A percentile compares a stretch with the other conserved stretches of the same genome.
These are phyloP conservation scores for Hormaphis cornu DNA, from an alignment of 1,140 invertebrate species.

Conservation along the genomic window DNA sequence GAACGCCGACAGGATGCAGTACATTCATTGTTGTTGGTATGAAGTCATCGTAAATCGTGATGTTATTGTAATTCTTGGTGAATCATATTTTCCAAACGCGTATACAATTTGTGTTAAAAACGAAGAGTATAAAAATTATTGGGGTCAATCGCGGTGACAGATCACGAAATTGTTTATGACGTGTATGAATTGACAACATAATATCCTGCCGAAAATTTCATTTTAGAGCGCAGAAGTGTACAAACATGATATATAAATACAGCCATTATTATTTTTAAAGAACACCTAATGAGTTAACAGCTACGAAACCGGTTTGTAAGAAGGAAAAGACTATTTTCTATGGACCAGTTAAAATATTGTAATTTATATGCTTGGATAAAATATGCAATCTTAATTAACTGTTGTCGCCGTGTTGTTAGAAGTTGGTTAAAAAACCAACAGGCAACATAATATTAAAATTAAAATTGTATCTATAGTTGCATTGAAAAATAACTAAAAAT, in stretches of 20 bases:
- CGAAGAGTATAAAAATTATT: not conserved
- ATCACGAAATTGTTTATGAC: not conserved
- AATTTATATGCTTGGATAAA: slow-evolving; percentile 11
- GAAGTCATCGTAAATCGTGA: not conserved
- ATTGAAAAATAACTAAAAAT: not conserved
- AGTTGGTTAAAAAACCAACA: not conserved
- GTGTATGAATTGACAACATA: not conserved
- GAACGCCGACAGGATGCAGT: too few species aligned
- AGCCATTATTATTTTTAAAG: slow-evolving; percentile 14
- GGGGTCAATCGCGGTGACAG: not conserved
- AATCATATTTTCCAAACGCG: slow-evolving; percentile 5
- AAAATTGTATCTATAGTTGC: not conserved
- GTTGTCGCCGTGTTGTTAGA: not conserved
- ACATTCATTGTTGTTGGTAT: too few species aligned
- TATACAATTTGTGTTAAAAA: not conserved
- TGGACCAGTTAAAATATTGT: not conserved
- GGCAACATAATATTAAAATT: too few species aligned
- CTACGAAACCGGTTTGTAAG: not conserved
- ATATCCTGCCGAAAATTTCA: not conserved
- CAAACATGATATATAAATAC: not conserved
- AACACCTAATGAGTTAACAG: not conserved
- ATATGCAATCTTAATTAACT: slow-evolving; percentile 2
- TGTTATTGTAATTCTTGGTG: not conserved
- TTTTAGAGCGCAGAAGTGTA: not conserved
- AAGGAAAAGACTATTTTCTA: slow-evolving; percentile 6